Conservation (phyloP, 2,113 vertebrate species). For the Caretta caretta region DNA sequence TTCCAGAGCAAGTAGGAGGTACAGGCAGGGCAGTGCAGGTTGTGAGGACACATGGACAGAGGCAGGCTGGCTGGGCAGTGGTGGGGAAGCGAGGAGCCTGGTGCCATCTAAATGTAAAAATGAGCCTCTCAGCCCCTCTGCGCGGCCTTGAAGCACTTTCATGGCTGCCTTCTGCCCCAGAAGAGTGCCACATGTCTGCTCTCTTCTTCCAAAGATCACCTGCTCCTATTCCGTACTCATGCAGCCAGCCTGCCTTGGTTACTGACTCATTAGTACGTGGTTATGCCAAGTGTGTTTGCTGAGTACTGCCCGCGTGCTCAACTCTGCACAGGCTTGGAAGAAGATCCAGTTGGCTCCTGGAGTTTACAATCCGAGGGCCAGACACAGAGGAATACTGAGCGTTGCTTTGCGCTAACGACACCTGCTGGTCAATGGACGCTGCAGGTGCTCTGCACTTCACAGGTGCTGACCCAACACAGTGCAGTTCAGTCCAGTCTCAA, state of each 20-base stretch:
- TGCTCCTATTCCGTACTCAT: conserved; percentile 38
- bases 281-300: conserved; percentile 64
- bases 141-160: conserved; percentile 7
- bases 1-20: not conserved
- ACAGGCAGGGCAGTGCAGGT: not conserved
- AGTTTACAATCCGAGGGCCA: fast-evolving
- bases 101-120: fast-evolving
- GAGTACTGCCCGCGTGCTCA: conserved; percentile 41
- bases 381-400: fast-evolving
- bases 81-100: not conserved
- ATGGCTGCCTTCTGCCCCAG: conserved; percentile 56
- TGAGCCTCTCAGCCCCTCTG: not conserved
- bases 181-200: conserved; percentile 64
- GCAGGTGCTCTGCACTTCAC: not conserved
- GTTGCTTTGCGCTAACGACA: not conserved
- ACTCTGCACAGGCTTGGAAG: not conserved
- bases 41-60: conserved; percentile 17
- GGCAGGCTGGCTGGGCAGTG: not conserved
- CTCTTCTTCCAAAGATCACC: conserved; percentile 45
- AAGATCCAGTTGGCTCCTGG: not conserved
- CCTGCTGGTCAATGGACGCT: not conserved
- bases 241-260: conserved; percentile 53
- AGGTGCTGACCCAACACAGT: not conserved
- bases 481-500: not conserved
- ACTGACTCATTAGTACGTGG: conserved; percentile 56